Conservation (phyloP, 2,888 invertebrate genomes). For the Aporophyla nigra region DNA sequence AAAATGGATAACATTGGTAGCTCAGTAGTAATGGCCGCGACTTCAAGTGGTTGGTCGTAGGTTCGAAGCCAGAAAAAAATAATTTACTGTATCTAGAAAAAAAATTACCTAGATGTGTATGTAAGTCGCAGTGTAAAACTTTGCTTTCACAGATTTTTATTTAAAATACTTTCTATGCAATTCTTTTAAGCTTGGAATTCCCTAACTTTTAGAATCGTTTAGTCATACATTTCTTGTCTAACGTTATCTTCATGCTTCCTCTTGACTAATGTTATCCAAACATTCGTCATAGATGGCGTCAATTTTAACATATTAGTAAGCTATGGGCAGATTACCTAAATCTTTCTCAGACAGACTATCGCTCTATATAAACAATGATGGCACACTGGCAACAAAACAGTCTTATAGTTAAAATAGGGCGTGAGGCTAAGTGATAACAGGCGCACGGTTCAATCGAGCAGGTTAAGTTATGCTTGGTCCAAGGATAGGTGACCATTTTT, state of each 20-base stretch:
- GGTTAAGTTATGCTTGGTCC: too few species aligned
- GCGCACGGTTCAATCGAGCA: too few species aligned
- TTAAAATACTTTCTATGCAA: neutral
- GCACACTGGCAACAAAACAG: neutral
- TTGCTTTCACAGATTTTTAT: neutral
- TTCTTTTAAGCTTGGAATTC: neutral
- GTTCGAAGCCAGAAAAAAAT: too few species aligned
- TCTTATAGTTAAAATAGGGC: neutral
- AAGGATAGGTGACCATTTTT: too few species aligned
- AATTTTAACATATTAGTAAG: neutral
- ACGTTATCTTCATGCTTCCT: constrained; percentile 15
- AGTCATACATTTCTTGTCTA: neutral
- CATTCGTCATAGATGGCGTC: constrained; percentile 2
- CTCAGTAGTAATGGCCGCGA: too few species aligned
- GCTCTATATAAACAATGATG: neutral
- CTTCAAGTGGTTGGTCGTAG: too few species aligned
- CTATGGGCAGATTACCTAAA: too few species aligned
- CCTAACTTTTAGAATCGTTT: neutral
- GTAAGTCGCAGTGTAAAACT: too few species aligned
- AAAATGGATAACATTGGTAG: neutral
- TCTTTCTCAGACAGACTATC: neutral
- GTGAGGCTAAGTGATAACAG: too few species aligned
- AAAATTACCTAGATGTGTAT: too few species aligned
- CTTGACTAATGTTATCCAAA: constrained; percentile 14
- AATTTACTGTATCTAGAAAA: too few species aligned